phyloP scores from a whole-genome alignment of 2,113 vertebrate species.

The Tylochromis polylepis region DNA sequence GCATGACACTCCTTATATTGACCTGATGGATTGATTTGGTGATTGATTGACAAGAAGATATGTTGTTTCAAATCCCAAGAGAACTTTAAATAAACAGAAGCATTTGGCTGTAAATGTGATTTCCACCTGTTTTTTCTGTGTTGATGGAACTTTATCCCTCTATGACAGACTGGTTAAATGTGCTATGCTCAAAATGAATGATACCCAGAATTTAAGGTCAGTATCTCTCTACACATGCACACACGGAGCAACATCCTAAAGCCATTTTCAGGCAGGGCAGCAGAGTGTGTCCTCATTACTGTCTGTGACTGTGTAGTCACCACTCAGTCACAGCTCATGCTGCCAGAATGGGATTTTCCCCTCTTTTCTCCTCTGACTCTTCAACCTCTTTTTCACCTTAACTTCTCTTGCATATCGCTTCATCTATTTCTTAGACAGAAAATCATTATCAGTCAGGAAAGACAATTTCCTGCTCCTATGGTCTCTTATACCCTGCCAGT shows the following conservation, averaged over 20 bases:
- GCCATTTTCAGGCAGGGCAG: conserved; percentile 56
- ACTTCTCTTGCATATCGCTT: conserved; percentile 64
- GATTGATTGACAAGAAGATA: conserved; percentile 18
- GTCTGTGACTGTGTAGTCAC: conserved; percentile 54
- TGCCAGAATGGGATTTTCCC: conserved; percentile 53
- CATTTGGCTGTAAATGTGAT: conserved; percentile 1
- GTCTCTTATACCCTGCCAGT: conserved; percentile 15
- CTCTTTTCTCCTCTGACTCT: conserved; percentile 14
- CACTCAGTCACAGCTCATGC: conserved; percentile 58
- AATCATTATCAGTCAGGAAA: conserved; percentile 65
- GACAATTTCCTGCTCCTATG: conserved; percentile 63
- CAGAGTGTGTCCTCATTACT: conserved; percentile 64
- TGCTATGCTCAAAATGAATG: conserved; percentile 31
- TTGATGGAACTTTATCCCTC: conserved; percentile 6
- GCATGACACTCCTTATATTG: background rate
- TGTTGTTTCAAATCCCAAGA: background rate
- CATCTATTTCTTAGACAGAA: conserved; percentile 66
- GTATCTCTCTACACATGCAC: background rate
- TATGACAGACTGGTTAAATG: conserved; percentile 36
- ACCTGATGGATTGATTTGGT: conserved; percentile 14
- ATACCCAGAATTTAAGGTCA: conserved; percentile 49
- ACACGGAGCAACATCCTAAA: conserved; percentile 15
- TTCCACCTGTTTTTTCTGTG: background rate
- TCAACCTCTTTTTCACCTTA: conserved; percentile 49
- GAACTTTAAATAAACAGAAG: background rate